A percentile compares a stretch with the other conserved stretches of the same genome.
Conservation (phyloP, 23 tunicate species). For the Trididemnum clinides region DNA sequence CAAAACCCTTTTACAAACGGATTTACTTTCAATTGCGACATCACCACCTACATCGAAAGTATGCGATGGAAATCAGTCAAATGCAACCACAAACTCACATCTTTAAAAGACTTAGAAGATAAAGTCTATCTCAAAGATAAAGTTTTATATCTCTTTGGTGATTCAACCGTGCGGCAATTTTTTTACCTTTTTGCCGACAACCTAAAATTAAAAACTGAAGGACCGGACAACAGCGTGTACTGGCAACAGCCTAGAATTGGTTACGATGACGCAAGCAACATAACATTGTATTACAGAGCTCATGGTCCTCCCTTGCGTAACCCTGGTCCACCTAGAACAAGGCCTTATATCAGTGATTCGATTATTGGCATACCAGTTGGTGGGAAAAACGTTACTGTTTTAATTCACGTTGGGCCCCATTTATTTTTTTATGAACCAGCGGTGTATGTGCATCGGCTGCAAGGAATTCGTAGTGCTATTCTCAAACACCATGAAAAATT, state of each 20-base stretch:
- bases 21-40: no score
- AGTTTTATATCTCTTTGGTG: conserved; percentile 60
- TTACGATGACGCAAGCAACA: conserved; percentile 21
- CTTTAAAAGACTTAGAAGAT: no score
- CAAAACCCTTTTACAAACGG: no score
- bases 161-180: conserved; percentile 66
- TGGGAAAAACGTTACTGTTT: background rate
- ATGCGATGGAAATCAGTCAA: no score
- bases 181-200: conserved; percentile 5
- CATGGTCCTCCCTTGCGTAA: conserved; percentile 57
- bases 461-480: conserved; percentile 20
- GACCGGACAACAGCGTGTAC: conserved; percentile 23
- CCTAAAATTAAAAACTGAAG: background rate
- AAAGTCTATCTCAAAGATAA: conserved; percentile 37
- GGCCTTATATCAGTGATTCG: conserved; percentile 54
- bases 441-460: conserved; percentile 19
- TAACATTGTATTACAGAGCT: conserved; percentile 46
- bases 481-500: background rate
- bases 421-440: conserved; percentile 25
- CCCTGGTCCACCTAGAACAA: conserved; percentile 47
- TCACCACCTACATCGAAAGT: no score
- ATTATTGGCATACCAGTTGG: conserved; percentile 15
- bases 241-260: conserved; percentile 52
- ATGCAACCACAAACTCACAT: no score
- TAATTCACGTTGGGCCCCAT: conserved; percentile 41